A percentile compares a stretch with the other conserved stretches of the same genome.
Evolutionary conservation across 1,140 invertebrate genomes (phyloP).

Genomic region (Drosophila virilis): DNA sequence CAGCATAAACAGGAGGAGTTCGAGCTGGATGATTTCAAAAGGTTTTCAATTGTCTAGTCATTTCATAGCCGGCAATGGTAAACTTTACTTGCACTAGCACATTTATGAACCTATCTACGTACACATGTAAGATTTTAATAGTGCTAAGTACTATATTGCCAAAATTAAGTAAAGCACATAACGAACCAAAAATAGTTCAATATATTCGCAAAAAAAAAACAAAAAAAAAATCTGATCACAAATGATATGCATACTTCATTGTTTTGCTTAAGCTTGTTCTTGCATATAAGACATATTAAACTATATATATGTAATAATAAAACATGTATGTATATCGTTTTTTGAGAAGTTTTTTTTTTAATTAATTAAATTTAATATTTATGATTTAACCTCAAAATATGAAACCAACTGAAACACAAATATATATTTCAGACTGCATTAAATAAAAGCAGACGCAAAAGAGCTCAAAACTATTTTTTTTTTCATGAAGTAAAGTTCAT

Average conservation of each 20-base stretch:
- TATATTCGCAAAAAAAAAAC: not conserved
- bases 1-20: not conserved
- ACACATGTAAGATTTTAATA: not conserved
- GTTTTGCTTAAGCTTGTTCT: constrained; percentile 8
- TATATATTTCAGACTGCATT: too few relatives aligned
- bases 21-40: not conserved
- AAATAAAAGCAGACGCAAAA: too few relatives aligned
- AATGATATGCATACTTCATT: not conserved
- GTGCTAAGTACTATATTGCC: not conserved
- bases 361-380: not conserved
- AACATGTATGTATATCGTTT: too few relatives aligned
- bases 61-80: not conserved
- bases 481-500: too few relatives aligned
- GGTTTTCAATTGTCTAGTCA: not conserved
- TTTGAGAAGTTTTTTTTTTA: not conserved
- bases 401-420: too few relatives aligned
- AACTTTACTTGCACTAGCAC: constrained; percentile 7
- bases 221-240: constrained; percentile 1
- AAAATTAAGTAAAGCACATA: not conserved
- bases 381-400: too few relatives aligned
- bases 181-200: not conserved
- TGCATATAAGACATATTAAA: not conserved
- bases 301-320: not conserved
- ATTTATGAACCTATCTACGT: constrained; percentile 3
- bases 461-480: too few relatives aligned